Base-by-base conservation (phyloP, 2,797 vertebrate species). In the Pseudotriccus pelzelni region DNA sequence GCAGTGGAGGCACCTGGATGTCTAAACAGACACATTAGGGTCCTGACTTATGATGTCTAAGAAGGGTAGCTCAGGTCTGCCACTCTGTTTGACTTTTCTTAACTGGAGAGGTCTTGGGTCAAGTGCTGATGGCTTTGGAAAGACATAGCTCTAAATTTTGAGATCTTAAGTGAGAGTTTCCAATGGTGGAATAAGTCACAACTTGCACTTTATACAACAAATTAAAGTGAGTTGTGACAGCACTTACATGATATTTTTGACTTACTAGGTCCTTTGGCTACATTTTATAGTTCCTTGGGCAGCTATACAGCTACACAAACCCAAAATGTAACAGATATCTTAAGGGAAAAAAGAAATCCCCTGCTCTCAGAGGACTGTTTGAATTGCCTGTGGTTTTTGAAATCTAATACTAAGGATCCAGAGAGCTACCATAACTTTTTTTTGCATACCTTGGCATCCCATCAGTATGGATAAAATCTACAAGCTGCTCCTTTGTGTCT, bases 311-410 rank as follows among this genome's bases (percentile, higher is more conserved):
- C 55, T 81, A 76, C 36, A 62, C 19, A 90, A 93, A 32, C 14
- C 43, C 37, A 73, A 84, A 88, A 84, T 19, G 55, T 55, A 94
- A 95, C 32, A 60, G 77, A 88, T 88, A 93, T 37, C 34, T 52
- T 52, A 84, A 77, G 27, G 11, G 13, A 63, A 34, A 67, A 80
- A 59, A 67, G 76, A 63, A 43, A 63, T 53, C 6, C 21, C 19
- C 10, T 58, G 12, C 16, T 78, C 24, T 82, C 59, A 88, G 62
- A 75, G 36, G 44, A 5, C 23, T 91, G 32, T 49, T 83, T 89
- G 73, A 94, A 81, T 86, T 81, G 36, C 47, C 39, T 81, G 80
- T 93, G 73, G 47, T 83, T 95, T 96, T 81, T 66, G 80, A 84
- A 96, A 78, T 68, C 39, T 44, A 75, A 59, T 81, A 62, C 39